Evolutionary conservation across 2,113 vertebrate genomes (phyloP).

Genomic region (Willisornis vidua): DNA sequence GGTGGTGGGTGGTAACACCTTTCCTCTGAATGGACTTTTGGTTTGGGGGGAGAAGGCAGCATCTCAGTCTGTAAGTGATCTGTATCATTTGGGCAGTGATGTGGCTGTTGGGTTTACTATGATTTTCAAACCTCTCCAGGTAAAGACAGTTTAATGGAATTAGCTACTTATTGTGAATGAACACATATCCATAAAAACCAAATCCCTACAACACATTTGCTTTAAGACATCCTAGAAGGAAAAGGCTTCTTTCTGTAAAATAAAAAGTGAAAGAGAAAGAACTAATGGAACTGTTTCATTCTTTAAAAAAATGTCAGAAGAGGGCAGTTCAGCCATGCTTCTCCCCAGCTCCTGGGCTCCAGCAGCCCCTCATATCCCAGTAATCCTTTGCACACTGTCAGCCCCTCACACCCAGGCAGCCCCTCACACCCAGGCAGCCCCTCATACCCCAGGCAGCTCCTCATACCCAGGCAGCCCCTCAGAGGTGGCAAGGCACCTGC

Average conservation of each 20-base stretch:
- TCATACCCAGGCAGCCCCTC: not conserved
- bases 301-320: not conserved
- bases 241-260: not conserved
- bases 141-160: not conserved
- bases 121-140: not conserved
- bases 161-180: not conserved
- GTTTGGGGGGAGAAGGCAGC: not conserved
- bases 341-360: not conserved
- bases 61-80: not conserved
- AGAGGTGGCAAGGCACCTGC: not conserved
- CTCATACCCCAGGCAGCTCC: too few species aligned
- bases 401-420: too few species aligned
- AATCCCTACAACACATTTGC: not conserved
- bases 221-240: not conserved
- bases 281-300: not conserved
- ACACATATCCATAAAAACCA: not conserved
- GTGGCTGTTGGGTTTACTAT: not conserved
- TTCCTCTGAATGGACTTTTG: not conserved
- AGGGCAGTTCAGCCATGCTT: fast-evolving
- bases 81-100: not conserved
- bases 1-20: not conserved
- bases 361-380: not conserved
- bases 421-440: not conserved
- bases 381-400: not conserved
- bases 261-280: not conserved